Conservation (phyloP, 1,140 invertebrate genomes). For the Rhopalosiphum padi region DNA sequence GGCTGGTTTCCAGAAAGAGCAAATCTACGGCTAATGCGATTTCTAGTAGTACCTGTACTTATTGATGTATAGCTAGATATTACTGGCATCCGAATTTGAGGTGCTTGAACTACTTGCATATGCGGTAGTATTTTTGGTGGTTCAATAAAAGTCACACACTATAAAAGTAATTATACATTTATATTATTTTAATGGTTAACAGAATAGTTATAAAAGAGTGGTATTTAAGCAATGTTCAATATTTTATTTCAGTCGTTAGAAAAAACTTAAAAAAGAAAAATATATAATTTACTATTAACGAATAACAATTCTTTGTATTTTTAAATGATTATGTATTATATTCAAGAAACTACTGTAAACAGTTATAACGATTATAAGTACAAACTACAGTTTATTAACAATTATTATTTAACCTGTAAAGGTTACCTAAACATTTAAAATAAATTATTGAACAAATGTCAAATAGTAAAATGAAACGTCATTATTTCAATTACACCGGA, state of each 20-base stretch:
- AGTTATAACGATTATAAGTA: not conserved
- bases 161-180: not conserved
- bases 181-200: not conserved
- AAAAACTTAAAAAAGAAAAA: not conserved
- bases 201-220: not conserved
- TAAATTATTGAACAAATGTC: not conserved
- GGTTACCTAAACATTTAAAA: not conserved
- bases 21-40: not conserved
- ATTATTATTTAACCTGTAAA: too few relatives aligned
- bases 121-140: not conserved
- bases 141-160: not conserved
- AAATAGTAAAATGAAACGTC: not conserved
- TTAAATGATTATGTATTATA: not conserved
- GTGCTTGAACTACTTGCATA: not conserved
- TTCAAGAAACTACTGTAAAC: not conserved
- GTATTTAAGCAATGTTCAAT: slow-evolving; percentile 13
- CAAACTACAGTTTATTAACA: not conserved
- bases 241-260: not conserved
- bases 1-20: not conserved
- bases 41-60: not conserved
- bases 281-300: not conserved
- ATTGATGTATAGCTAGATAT: slow-evolving; percentile 11
- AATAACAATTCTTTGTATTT: not conserved
- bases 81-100: not conserved
- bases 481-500: not conserved